phyloP scores from a whole-genome alignment of 2,797 vertebrate genomes.

The Cetoscarus ocellatus region DNA sequence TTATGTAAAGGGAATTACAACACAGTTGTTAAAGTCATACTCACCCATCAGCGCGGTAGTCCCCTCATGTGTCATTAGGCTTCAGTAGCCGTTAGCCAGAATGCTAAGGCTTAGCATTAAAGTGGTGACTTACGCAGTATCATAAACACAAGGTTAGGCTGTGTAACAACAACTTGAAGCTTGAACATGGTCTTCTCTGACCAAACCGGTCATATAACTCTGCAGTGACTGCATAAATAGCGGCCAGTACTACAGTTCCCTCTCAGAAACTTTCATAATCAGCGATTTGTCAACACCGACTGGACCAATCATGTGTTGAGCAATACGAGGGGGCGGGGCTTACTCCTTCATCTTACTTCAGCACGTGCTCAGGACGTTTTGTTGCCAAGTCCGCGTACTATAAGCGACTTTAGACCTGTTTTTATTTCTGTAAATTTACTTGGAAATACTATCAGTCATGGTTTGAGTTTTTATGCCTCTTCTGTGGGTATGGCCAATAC shows the following conservation, averaged over 20 bases:
- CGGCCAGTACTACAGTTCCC: neutral
- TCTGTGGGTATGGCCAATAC: too few species aligned
- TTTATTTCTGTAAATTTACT: too few species aligned
- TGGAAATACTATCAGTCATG: too few species aligned
- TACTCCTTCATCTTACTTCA: too few species aligned
- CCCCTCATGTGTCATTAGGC: neutral
- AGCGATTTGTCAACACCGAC: neutral
- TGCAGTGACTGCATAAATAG: neutral
- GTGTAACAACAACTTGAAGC: neutral
- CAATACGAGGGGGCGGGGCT: neutral
- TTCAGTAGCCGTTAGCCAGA: slow-evolving; percentile 1
- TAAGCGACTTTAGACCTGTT: too few species aligned
- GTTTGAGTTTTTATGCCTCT: too few species aligned
- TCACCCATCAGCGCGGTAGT: neutral
- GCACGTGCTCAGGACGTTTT: too few species aligned
- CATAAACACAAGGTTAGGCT: neutral
- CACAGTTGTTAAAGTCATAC: neutral
- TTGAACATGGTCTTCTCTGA: neutral
- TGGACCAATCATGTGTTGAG: neutral
- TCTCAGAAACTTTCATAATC: neutral
- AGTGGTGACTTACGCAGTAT: neutral
- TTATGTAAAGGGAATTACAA: neutral
- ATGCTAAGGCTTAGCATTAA: neutral
- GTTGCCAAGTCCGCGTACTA: too few species aligned
- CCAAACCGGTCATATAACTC: neutral